Evolutionary conservation across 2,797 vertebrate species (phyloP), one percentile per base, ranked within the genome.

Genomic region (Pelodytes ibericus): DNA sequence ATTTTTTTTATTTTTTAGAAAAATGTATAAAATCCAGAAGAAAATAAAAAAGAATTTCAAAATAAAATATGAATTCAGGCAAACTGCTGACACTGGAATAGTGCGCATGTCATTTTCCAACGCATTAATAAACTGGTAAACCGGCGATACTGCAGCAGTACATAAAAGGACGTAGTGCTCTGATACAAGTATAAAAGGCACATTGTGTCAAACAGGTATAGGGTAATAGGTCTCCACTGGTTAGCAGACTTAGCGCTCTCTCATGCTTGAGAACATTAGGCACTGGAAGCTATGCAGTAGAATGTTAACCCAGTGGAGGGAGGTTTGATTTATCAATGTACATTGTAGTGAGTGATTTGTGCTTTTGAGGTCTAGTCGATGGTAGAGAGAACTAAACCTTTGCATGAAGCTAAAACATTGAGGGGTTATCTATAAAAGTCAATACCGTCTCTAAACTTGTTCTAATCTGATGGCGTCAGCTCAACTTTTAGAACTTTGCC

Each of bases 21-120:
- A 75, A 69, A 69, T 71, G 51, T 71, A 77, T 71, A 77, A 71
- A 71, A 71, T 70, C 49, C 70, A 70, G 47, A 44, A 75, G 24
- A 22, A 25, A 47, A 71, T 31, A 51, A 69, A 53, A 63, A 71
- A 64, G n/a, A n/a, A n/a, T n/a, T n/a, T n/a, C 7, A 58, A 53
- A 51, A 70, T 41, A 39, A 75, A 61, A 33, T n/a, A n/a, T n/a
- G n/a, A n/a, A n/a, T n/a, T n/a, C n/a, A n/a, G n/a, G n/a, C n/a
- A n/a, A n/a, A n/a, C n/a, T n/a, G n/a, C n/a, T n/a, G n/a, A n/a
- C n/a, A n/a, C n/a, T n/a, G n/a, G n/a, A n/a, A n/a, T n/a, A n/a
- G n/a, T n/a, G n/a, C n/a, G n/a, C n/a, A n/a, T n/a, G n/a, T n/a
- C n/a, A n/a, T n/a, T n/a, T n/a, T n/a, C n/a, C n/a, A 44, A 13